phyloP scores from a whole-genome alignment of 2,888 invertebrate genomes.

The Linnaemya vulpina region DNA sequence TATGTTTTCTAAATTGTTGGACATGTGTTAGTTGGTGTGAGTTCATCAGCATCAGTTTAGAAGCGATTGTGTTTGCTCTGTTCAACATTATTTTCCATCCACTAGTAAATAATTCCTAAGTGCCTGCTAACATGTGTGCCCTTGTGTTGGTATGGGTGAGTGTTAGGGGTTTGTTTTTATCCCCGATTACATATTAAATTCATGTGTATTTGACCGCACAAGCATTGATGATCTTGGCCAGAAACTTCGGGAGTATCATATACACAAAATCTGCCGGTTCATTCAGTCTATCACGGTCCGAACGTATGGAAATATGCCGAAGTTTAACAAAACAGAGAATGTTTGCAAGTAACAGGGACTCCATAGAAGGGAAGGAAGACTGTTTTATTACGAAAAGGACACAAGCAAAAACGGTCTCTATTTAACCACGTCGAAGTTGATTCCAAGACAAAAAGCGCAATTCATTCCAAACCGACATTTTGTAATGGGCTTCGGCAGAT shows the following conservation, averaged over 20 bases:
- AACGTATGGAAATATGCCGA: no score
- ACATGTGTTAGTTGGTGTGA: constrained; percentile 35
- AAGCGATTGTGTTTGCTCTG: constrained; percentile 60
- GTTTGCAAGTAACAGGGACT: no score
- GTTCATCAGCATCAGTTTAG: constrained; percentile 35
- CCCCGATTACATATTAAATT: constrained; percentile 3
- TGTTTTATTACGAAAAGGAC: no score
- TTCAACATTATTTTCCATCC: constrained; percentile 54
- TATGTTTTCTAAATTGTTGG: constrained; percentile 43
- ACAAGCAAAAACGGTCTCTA: no score
- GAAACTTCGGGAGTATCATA: not conserved
- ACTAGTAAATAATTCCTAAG: not conserved
- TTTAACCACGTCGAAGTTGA: no score
- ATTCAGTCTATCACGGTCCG: no score
- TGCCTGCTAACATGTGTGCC: not conserved
- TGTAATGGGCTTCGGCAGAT: no score
- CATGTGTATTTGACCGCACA: constrained; percentile 45
- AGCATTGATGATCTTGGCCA: constrained; percentile 42
- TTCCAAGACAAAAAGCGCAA: no score
- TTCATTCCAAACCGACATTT: no score
- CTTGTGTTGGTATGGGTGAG: not conserved
- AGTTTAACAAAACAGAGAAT: no score
- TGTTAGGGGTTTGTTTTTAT: not conserved
- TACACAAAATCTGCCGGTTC: no score
- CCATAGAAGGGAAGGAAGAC: no score